Evolutionary conservation across 2,113 vertebrate species (phyloP), one percentile per base, ranked within the genome.

Genomic region (Rhea pennata): DNA sequence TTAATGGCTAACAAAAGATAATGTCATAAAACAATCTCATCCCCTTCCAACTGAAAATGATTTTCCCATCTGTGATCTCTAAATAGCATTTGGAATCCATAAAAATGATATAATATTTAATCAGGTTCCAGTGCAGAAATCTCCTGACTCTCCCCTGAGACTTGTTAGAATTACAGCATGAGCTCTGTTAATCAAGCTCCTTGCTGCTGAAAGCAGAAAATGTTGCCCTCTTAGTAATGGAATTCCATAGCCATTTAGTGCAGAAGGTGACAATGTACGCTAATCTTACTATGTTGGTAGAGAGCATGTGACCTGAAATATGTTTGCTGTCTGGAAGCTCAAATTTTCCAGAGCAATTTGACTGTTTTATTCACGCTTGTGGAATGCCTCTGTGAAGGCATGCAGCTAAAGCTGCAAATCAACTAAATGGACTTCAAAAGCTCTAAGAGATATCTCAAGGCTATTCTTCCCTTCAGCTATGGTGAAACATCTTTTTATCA

Each of bases 81-180:
- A 95, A 96, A 84, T 58, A 93, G 46, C 93, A 92, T 91, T 94
- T 95, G 95, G 76, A 96, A 96, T 82, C 66, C 67, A 95, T 91
- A 92, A 81, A 94, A 95, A 87, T 82, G 50, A 94, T 90, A 86
- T 31, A 96, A 89, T n/a, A 65, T 70, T 96, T 93, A 90, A 95
- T 96, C 88, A 92, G 76, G 69, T 89, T 88, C 64, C 50, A 89
- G 44, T 78, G 69, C 70, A 94, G 80, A 92, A 93, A 82, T 83
- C 78, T 94, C 72, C 80, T 87, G 62, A 58, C 36, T 88, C 31
- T 92, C 67, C 58, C 80, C 50, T 48, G 73, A 90, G 83, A 80
- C 76, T 95, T 91, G 51, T 82, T 81, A 0, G 84, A 93, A 83
- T 91, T 94, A 84, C 39, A 88, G 62, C 23, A 9, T 73, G 53